Evolutionary conservation across 2,113 vertebrate species (phyloP), one percentile per base, ranked within the genome.

Genomic region (Dicrurus megarhynchus): DNA sequence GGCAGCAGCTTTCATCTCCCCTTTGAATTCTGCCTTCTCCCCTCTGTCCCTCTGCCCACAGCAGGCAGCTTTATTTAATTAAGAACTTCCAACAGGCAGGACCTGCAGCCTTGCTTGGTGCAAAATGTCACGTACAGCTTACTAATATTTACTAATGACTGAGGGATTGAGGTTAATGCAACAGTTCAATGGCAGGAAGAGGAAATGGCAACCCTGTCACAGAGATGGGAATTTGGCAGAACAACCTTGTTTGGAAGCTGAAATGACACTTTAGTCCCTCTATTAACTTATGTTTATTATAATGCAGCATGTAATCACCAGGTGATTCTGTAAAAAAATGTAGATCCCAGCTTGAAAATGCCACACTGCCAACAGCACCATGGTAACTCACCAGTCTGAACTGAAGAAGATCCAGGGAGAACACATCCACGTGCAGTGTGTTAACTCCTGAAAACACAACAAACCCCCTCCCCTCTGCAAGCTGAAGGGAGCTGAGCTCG

Each of bases 41-140:
- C 27, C 18, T 14, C 10, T 10, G 1, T 11, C 69, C 86, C 70
- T 84, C 77, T 27, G 39, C 15, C 1, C 85, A 55, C 95, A 79
- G 60, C 49, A 1, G 90, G 92, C 55, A 90, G 55, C 16, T 78
- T 77, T 13, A 65, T 70, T 71, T 97, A 97, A 97, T 97, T 96
- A 96, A 90, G 93, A 71, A 44, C 90, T 89, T 93, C 94, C 95
- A 80, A 39, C 93, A 84, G 93, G 81, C 88, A 90, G 74, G 67
- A 76, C 87, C 49, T 49, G 75, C 79, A 89, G 80, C 92, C 63
- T 74, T 33, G 12, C 71, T 70, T 53, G 13, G 67, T 77, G 52
- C 77, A 94, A 96, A 96, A 97, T 95, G 91, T 96, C 96, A 97
- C 64, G 18, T 23, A 71, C 1, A 6, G 77, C 23, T 92, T 80